Base-by-base conservation (phyloP, 2,888 invertebrate species). In the Synergus gifuensis region DNA sequence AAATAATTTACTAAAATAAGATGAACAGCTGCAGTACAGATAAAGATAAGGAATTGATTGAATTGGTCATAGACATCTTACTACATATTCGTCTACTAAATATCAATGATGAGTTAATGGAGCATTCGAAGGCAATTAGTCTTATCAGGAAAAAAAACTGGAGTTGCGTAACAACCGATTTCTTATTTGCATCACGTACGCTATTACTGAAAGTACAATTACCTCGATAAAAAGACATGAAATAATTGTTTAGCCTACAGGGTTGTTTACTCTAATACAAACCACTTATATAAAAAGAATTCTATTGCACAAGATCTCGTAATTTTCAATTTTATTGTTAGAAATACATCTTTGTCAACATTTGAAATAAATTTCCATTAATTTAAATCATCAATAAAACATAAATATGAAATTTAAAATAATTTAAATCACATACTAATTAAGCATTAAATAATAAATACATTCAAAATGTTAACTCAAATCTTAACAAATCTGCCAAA, bases 91-190 rank as follows among this genome's bases (percentile, higher is more conserved):
- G 28, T 4, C n/a, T 54, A 54, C 40, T 40, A 36, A 49, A 54
- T 36, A 4, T 73, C 36, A 49, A 73, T 73, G 49, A 73, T 54
- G n/a, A 73, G n/a, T 73, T 49, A 73, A 73, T 73, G 14, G 11
- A 54, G 22, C 54, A 73, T 54, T 73, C 54, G 73, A 69, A 16
- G n/a, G 22, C 46, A 67, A 67, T 67, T 67, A 28, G 16, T 46
- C 67, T 69, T 46, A 69, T 69, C 28, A 49, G 4, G 9, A 36
- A 28, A 49, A 28, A 73, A 73, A 73, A 22, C 46, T 69, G 14
- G 8, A 28, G 18, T 54, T 73, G 49, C 36, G 49, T 54, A 73
- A 73, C 40, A 73, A 22, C 12, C 12, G 22, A 73, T 36, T 49
- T 46, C 42, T 46, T 14, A 44, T 44, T 67, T 36, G 54, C n/a